These are phyloP conservation scores for Dendrophyllia cribrosa DNA, from an alignment of 64 coral and sea anemone species.

Conservation along the genomic window DNA sequence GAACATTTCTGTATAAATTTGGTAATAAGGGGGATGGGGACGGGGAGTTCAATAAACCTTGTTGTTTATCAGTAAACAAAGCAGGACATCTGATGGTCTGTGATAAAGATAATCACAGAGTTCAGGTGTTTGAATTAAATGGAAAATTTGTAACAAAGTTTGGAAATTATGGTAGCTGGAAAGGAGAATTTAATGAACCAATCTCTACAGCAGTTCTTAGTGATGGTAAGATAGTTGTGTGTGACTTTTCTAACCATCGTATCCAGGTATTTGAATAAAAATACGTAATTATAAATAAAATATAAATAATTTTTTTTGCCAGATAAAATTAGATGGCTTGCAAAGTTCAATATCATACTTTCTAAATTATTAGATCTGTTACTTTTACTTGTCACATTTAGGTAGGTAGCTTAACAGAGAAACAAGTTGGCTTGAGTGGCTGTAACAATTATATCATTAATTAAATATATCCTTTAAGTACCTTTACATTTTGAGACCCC, in stretches of 20 bases:
- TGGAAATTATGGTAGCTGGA: constrained; percentile 24
- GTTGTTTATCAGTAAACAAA: constrained; percentile 42
- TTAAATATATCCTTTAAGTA: no score
- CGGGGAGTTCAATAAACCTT: constrained; percentile 8
- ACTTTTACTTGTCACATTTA: no score
- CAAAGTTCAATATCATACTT: no score
- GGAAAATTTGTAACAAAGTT: constrained; percentile 56
- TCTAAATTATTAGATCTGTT: no score
- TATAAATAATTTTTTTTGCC: no score
- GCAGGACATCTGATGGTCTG: constrained; percentile 42
- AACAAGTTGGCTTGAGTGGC: no score
- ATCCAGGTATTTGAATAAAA: constrained; percentile 29
- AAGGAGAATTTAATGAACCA: constrained; percentile 36
- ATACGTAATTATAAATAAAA: no score
- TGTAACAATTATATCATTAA: no score
- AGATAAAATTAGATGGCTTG: no score
- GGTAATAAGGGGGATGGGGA: constrained; percentile 25
- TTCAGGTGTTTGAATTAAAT: constrained; percentile 66
- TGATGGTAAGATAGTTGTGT: constrained; percentile 58
- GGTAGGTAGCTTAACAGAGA: no score
- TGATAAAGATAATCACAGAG: constrained; percentile 47
- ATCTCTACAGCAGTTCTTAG: constrained; percentile 28
- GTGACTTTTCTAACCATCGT: background rate
- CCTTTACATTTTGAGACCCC: no score
- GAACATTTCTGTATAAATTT: constrained; percentile 33